A percentile compares a stretch with the other conserved stretches of the same genome.
Evolutionary conservation across 2,113 vertebrate species (phyloP).

Genomic region (Prunella fulvescens): DNA sequence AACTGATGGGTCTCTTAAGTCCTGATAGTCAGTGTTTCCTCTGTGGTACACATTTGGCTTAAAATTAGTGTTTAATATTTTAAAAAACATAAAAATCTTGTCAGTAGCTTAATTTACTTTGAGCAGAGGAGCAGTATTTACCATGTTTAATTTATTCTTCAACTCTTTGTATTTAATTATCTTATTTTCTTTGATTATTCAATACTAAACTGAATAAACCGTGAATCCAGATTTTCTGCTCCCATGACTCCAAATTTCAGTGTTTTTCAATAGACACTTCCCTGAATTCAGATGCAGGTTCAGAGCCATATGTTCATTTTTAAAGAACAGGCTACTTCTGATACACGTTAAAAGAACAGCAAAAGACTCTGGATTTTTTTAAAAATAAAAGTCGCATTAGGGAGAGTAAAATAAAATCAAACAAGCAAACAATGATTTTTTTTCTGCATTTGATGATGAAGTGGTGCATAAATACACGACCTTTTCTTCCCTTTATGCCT

Average conservation of each 20-base stretch:
- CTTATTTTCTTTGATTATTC: neutral
- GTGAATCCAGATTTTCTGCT: neutral
- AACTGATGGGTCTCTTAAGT: neutral
- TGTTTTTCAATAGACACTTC: neutral
- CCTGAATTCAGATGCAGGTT: neutral
- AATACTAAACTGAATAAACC: neutral
- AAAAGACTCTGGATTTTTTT: neutral
- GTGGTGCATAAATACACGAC: neutral
- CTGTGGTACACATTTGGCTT: neutral
- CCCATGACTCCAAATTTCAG: neutral
- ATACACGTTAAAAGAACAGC: neutral
- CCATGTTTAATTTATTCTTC: neutral
- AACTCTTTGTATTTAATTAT: neutral
- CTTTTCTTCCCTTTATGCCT: constrained; percentile 29
- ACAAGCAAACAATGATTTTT: neutral
- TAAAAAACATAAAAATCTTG: neutral
- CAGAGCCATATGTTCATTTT: neutral
- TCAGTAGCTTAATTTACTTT: neutral
- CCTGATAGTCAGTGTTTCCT: neutral
- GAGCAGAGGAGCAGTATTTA: neutral
- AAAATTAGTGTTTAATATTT: neutral
- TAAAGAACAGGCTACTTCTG: neutral
- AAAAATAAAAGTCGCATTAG: neutral
- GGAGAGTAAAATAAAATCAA: neutral
- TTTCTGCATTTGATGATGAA: neutral